Evolutionary conservation across 2,113 vertebrate species (phyloP), one percentile per base, ranked within the genome.

Genomic region (Oreocharis arfaki): DNA sequence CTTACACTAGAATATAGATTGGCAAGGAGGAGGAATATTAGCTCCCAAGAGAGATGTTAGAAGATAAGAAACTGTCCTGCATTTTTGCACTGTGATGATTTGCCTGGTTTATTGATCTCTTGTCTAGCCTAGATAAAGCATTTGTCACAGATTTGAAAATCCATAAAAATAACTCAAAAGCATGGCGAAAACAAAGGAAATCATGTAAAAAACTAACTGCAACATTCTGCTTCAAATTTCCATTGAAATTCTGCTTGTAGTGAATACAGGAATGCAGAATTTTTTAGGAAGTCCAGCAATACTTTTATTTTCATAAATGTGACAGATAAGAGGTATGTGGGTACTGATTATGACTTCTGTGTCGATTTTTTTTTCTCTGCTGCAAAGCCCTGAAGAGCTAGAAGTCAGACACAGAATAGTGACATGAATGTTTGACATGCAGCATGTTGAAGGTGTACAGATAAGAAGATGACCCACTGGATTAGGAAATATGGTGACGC

Each of bases 391-490:
- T 39, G 20, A 89, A 61, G 23, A 65, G 8, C 15, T 91, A n/a
- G 59, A 70, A 53, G 76, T 11, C 14, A 55, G 42, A 49, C 30
- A 30, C 8, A 60, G 35, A 53, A 22, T 22, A 46, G 4, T 60
- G 56, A 37, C 0, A 1, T 33, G 26, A 57, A 56, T 0, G 1
- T 37, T 75, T 81, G 46, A 53, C 23, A 50, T 46, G 17, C 4
- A 83, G 5, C 16, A 21, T 24, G 6, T 30, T 50, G 33, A 80
- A 74, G 24, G 3, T 10, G 13, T 14, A 30, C 63, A n/a, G 5
- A 6, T 55, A 35, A 64, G 46, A 71, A 47, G 20, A 37, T 0
- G 1, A 44, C 5, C 3, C 1, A 11, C 13, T 27, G 24, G 24
- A 41, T 76, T 35, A 18, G 33, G 7, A 13, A 26, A 10, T 50